Evolutionary conservation across 2,888 invertebrate genomes (phyloP), one percentile per base, ranked within the genome.

Genomic region (Dynastes tityus): DNA sequence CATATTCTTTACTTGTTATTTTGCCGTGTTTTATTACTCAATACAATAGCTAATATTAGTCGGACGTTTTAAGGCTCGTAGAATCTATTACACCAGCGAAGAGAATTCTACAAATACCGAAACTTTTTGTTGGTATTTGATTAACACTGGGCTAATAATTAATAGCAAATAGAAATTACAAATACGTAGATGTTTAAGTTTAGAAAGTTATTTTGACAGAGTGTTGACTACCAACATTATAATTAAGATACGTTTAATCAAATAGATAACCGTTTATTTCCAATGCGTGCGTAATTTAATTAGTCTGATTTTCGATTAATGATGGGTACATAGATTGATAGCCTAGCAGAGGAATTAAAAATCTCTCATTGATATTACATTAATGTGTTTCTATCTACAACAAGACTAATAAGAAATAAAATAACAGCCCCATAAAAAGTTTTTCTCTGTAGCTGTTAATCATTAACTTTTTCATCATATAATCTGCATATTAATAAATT

Each of bases 201-300:
- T 74, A 74, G 73, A 74, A 74, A 74, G 73, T 74, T 74, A 74
- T 74, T 74, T 74, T 74, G 73, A 63, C 73, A 61, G 73, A 61
- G 63, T 74, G 63, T 74, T 74, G 73, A 74, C 73, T 71, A 55
- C 71, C 71, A 63, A 74, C 73, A 63, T 74, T 74, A 74, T 74
- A 63, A 74, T 63, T 74, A 49, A 29, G 45, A 74, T 74, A 58
- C n/a, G 51, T 68, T 61, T 49, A 74, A 61, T 63, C 61, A 74
- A 74, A 61, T 74, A 27, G 40, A 63, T 40, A 55, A 27, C 27
- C 63, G 45, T 45, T 61, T 74, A 45, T 61, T 74, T 61, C 49
- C 5, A 22, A 61, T 61, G 73, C 73, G 73, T 74, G 49, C 61
- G 73, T 74, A 74, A 63, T 74, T 63, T 63, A 71, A 71, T 71